Conservation (phyloP, 2,113 vertebrate genomes). For the Takifugu flavidus region DNA sequence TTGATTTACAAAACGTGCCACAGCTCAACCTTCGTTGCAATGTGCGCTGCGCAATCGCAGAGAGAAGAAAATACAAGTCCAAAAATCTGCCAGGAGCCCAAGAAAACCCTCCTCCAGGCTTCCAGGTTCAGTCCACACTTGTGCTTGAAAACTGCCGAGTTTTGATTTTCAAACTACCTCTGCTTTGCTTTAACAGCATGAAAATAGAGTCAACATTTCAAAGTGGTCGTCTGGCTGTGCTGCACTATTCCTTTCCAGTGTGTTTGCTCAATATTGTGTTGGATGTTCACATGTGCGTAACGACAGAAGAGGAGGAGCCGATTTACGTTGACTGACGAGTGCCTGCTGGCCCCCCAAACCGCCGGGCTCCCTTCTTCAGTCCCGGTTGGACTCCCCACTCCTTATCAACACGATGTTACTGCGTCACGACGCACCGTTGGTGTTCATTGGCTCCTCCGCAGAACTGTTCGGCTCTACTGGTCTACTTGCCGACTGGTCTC, state of each 20-base stretch:
- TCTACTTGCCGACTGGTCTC: slow-evolving; percentile 34
- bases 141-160: slow-evolving; percentile 31
- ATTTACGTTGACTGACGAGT: slow-evolving; percentile 76
- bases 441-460: slow-evolving; percentile 83
- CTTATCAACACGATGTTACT: slow-evolving; percentile 91
- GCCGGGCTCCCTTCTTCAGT: slow-evolving; percentile 80
- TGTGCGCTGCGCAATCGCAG: slow-evolving; percentile 36
- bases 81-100: slow-evolving; percentile 18
- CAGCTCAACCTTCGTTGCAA: slow-evolving; percentile 7
- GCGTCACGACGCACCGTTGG: slow-evolving; percentile 84
- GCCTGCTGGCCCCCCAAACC: slow-evolving; percentile 71
- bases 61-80: slow-evolving; percentile 25
- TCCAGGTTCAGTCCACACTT: slow-evolving; percentile 56
- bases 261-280: background rate
- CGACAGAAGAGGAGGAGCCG: slow-evolving; percentile 76
- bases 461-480: slow-evolving; percentile 64
- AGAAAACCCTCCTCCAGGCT: slow-evolving; percentile 31
- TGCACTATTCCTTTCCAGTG: slow-evolving; percentile 11
- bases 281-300: slow-evolving; percentile 62
- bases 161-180: slow-evolving; percentile 26
- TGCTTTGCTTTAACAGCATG: background rate
- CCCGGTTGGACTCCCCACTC: slow-evolving; percentile 83
- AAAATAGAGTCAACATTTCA: no score
- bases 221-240: no score
- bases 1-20: slow-evolving; percentile 23